These are phyloP conservation scores for Drosophila chauvacae DNA, from an alignment of 1,140 invertebrate genomes.

Conservation along the genomic window DNA sequence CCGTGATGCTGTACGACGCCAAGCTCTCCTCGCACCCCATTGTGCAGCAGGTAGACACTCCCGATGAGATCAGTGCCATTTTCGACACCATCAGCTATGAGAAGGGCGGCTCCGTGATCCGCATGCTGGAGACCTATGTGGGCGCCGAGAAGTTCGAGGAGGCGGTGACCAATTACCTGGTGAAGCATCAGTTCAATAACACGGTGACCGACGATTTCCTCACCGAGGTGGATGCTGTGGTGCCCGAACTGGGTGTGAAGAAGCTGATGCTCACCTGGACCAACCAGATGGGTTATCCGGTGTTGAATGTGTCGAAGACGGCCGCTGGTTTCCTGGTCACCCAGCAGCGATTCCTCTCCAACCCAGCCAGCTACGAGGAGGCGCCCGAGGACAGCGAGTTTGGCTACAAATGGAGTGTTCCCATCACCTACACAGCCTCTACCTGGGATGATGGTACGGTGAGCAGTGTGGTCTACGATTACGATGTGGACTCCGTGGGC, in stretches of 20 bases:
- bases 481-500: conserved; percentile 17
- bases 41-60: conserved; percentile 91
- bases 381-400: conserved; percentile 86
- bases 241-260: conserved; percentile 85
- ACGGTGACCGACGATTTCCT: conserved; percentile 93
- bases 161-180: conserved; percentile 91
- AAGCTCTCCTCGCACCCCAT: conserved; percentile 95
- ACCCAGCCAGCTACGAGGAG: conserved; percentile 86
- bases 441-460: conserved; percentile 84
- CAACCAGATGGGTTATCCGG: conserved; percentile 95
- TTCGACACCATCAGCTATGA: conserved; percentile 97
- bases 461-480: conserved; percentile 70
- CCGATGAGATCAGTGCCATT: conserved; percentile 95
- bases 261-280: conserved; percentile 97
- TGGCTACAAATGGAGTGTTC: conserved; percentile 92
- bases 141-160: conserved; percentile 90
- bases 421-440: conserved; percentile 88
- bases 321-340: conserved; percentile 86
- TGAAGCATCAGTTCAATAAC: conserved; percentile 89
- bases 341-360: conserved; percentile 90
- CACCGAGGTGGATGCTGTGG: conserved; percentile 86
- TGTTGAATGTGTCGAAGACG: conserved; percentile 87
- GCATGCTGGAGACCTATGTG: conserved; percentile 95
- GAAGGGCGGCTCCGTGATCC: conserved; percentile 95
- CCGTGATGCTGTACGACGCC: conserved; percentile 91